Base-by-base conservation (phyloP, 1,140 invertebrate genomes). In the Latrodectus geometricus region DNA sequence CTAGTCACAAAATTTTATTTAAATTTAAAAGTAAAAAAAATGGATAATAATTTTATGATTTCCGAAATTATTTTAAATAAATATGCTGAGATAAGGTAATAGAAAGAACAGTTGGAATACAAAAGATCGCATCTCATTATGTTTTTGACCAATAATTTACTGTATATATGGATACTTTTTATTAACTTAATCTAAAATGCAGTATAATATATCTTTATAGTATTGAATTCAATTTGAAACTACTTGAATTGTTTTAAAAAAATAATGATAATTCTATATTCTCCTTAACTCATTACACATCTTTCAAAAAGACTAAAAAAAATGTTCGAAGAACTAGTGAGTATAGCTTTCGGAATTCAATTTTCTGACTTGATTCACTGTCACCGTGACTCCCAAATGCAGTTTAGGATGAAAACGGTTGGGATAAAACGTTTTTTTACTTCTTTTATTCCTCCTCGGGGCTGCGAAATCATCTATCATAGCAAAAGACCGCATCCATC, bases 381-480 rank as follows among this genome's bases (percentile, higher is more conserved):
- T 61, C 50, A 20, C 52, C 12, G 4, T 9, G 12, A 54, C 12
- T 3, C 50, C 9, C 74, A 54, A 76, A 76, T 56, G 74, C 50
- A 61, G 23, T 23, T 76, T 61, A 54, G 74, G 21, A 76, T 76
- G 17, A 50, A 56, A 17, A 54, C 52, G 49, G n/a, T 49, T 14
- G 74, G 7, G 35, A 61, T 12, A 61, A 56, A 56, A 21, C 20
- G 15, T 76, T 50, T 66, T 66, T 50, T 83, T 75, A 50, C 20
- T 76, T 76, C 21, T 83, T 50, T 66, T 20, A 61, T 50, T 66
- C 48, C 76, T 81, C 35, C 20, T 70, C 14, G 20, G 49, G 61
- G 77, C 77, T 54, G 82, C 48, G 56, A 84, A 76, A 76, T 20
- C 72, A 84, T 84, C 82, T 54, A 84, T 84, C 82, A 84, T 52